phyloP scores from a whole-genome alignment of 2,888 invertebrate species.

The Glyphotaelius pellucidus region DNA sequence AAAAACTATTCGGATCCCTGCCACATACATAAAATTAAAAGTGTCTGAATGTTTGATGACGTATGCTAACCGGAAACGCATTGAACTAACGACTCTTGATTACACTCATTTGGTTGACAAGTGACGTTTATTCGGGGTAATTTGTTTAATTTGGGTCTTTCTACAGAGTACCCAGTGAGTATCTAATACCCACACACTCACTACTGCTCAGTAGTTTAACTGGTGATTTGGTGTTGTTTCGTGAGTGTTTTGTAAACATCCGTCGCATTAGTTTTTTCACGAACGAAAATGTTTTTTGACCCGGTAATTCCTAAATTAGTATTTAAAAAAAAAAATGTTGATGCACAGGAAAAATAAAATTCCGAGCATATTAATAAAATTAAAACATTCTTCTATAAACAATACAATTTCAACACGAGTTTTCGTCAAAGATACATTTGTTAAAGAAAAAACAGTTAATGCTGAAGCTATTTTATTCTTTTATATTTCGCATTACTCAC shows the following conservation, averaged over 20 bases:
- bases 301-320: not conserved
- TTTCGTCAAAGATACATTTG: too few species aligned
- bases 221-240: not conserved
- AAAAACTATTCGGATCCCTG: not conserved
- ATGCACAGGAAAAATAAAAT: too few species aligned
- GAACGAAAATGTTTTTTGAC: not conserved
- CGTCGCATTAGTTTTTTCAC: not conserved
- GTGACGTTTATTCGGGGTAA: constrained; percentile 2
- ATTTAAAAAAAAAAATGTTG: too few species aligned
- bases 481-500: too few species aligned
- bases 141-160: not conserved
- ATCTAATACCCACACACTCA: too few species aligned
- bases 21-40: not conserved
- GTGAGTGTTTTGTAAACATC: not conserved
- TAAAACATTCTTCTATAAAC: too few species aligned
- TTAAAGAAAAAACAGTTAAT: too few species aligned
- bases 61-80: not conserved
- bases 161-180: not conserved
- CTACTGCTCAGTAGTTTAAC: not conserved
- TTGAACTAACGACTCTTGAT: not conserved
- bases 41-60: not conserved
- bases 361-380: too few species aligned
- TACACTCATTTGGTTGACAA: not conserved
- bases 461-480: too few species aligned
- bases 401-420: too few species aligned